A percentile compares a stretch with the other conserved stretches of the same genome.
Evolutionary conservation across 1,140 invertebrate species (phyloP).

Genomic region (Eueides isabella): DNA sequence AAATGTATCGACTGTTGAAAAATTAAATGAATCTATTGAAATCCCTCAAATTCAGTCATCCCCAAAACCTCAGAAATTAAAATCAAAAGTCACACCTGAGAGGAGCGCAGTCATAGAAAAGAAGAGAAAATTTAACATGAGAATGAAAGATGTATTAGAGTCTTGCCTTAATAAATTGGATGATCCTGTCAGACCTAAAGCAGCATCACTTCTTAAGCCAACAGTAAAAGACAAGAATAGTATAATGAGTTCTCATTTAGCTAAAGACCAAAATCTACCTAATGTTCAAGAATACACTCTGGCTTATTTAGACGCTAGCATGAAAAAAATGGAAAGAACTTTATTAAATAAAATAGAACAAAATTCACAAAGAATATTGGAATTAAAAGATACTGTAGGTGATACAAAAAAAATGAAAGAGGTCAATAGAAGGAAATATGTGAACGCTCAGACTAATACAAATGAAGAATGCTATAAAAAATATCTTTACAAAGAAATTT

Average conservation of each 20-base stretch:
- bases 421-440: conserved; percentile 38
- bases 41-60: not conserved
- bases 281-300: conserved; percentile 53
- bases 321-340: conserved; percentile 65
- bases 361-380: conserved; percentile 62
- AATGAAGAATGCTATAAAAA: conserved; percentile 61
- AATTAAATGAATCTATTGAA: conserved; percentile 9
- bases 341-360: conserved; percentile 69
- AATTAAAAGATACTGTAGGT: conserved; percentile 51
- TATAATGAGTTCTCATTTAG: conserved; percentile 20
- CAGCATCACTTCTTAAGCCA: conserved; percentile 16
- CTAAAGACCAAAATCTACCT: conserved; percentile 42
- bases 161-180: conserved; percentile 53
- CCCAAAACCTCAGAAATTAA: conserved; percentile 40
- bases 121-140: conserved; percentile 75
- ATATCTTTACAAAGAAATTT: conserved; percentile 65
- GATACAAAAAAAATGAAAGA: conserved; percentile 25
- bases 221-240: conserved; percentile 17
- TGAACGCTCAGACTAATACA: conserved; percentile 46
- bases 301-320: conserved; percentile 61
- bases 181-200: conserved; percentile 31
- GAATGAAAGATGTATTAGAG: conserved; percentile 65
- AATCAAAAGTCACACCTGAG: conserved; percentile 58
- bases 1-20: not conserved
- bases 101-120: conserved; percentile 64